Evolutionary conservation across 2,797 vertebrate genomes (phyloP), one percentile per base, ranked within the genome.

Genomic region (Megaceryle alcyon): DNA sequence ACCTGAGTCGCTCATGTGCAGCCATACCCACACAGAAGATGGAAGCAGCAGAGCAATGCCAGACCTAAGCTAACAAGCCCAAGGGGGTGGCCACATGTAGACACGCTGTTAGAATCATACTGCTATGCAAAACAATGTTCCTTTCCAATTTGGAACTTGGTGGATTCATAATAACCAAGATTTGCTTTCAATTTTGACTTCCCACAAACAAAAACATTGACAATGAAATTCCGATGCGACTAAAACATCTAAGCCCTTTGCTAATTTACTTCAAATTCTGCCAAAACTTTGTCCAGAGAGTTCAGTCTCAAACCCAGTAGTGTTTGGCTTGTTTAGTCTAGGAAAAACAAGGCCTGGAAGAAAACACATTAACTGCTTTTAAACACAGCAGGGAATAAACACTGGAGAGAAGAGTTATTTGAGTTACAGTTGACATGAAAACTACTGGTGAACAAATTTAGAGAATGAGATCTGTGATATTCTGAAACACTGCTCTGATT

Each of bases 331-430:
- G 80, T 93, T 95, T 90, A 92, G 71, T 66, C 82, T 91, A 90
- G 60, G 35, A 66, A 86, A 94, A 95, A 90, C 43, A 83, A 83
- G 65, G 25, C 51, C 41, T 56, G 21, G 57, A 86, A 86, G 53
- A 83, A 92, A 90, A 72, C 61, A 73, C 2, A 2, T 66, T 70
- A 64, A 43, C 43, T 86, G 86, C 54, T 96, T 92, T 88, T 90
- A 73, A 88, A 77, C 66, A 69, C 66, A 95, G 59, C 54, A 79
- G 35, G 56, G 93, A 90, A 96, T 76, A 93, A 94, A 95, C 63
- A 90, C 37, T 78, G 31, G 39, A 75, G 39, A 84, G 29, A 81
- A 82, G 22, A 86, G 48, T 31, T 66, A 63, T 19, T 2, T 37
- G 25, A 76, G 66, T 56, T 69, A 79, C 88, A 82, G 61, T 10